Base-by-base conservation (phyloP, 2,888 invertebrate species). In the Cantharis nigra region DNA sequence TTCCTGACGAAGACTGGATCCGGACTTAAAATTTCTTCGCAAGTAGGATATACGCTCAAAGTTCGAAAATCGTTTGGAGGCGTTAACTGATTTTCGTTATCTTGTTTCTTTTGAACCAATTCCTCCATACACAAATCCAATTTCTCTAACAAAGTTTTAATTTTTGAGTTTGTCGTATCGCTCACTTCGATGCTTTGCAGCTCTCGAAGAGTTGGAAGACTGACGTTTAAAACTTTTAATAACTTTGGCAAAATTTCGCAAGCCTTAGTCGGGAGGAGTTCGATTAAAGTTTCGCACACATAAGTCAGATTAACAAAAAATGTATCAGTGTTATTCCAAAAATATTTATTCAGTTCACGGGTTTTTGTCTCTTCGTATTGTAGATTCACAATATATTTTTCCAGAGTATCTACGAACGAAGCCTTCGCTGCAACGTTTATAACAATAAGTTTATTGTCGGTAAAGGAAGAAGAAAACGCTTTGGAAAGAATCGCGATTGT, bases 61-160 rank as follows among this genome's bases (percentile, higher is more conserved):
- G 89, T 87, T 0, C 92, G 91, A 90, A 91, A 89, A 77, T 89
- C 88, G 79, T 90, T 87, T 72, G 88, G 88, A 23, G 91, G 90
- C 87, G 87, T 72, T 82, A 84, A 1, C 88, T 88, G 72, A 86
- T 33, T 33, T n/a, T 33, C 67, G 1, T n/a, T 33, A 49, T 63
- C 76, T 30, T 63, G 16, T 76, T 80, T 73, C 20, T 74, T 77
- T 70, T 74, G 76, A 62, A 83, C 80, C 9, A 80, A 74, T 70
- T 80, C 80, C 13, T 14, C 72, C 49, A 88, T 82, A 71, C 86
- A 84, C 49, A 87, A 86, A 9, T 83, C 81, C 72, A 84, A 83
- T 62, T 84, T 85, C 23, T 82, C 82, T 70, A 87, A 85, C 83
- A 89, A 86, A 30, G 84, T 81, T 62, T 87, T 84, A 62, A 90